Evolutionary conservation across 2,888 invertebrate species (phyloP).

Genomic region (Calliscelio sp.): DNA sequence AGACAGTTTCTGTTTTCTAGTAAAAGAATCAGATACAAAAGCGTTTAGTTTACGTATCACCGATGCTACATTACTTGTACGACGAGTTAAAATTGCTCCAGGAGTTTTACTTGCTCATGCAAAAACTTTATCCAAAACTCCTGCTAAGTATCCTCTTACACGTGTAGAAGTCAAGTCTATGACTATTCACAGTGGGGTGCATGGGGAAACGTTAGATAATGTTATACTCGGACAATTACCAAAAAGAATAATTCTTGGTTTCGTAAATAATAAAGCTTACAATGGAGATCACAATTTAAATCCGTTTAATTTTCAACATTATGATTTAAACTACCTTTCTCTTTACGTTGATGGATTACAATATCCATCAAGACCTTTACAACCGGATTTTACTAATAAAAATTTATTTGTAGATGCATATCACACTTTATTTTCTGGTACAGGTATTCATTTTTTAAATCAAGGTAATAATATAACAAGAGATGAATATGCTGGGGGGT

Average conservation of each 20-base stretch:
- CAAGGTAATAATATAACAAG: constrained; percentile 71
- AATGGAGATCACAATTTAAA: constrained; percentile 67
- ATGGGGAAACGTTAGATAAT: constrained; percentile 78
- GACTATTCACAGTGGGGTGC: constrained; percentile 74
- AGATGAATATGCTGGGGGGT: constrained; percentile 66
- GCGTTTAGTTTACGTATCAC: constrained; percentile 38
- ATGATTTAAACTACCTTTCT: constrained; percentile 23
- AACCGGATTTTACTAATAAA: constrained; percentile 64
- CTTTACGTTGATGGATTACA: constrained; percentile 16
- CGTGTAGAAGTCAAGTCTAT: constrained; percentile 74
- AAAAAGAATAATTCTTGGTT: constrained; percentile 78
- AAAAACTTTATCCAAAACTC: constrained; percentile 67
- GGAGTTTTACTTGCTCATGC: constrained; percentile 76
- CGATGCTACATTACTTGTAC: constrained; percentile 67
- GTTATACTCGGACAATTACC: constrained; percentile 80
- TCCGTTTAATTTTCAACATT: constrained; percentile 72
- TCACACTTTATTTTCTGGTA: constrained; percentile 75
- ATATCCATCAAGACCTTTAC: constrained; percentile 71
- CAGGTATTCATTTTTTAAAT: constrained; percentile 73
- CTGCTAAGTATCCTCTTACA: constrained; percentile 60
- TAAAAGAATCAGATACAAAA: constrained; percentile 42
- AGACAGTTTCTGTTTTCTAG: constrained; percentile 63
- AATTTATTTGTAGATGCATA: constrained; percentile 75
- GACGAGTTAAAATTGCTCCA: constrained; percentile 75
- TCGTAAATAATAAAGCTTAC: constrained; percentile 75